Base-by-base conservation (phyloP, 2,888 invertebrate species). In the Coenonympha arcania region DNA sequence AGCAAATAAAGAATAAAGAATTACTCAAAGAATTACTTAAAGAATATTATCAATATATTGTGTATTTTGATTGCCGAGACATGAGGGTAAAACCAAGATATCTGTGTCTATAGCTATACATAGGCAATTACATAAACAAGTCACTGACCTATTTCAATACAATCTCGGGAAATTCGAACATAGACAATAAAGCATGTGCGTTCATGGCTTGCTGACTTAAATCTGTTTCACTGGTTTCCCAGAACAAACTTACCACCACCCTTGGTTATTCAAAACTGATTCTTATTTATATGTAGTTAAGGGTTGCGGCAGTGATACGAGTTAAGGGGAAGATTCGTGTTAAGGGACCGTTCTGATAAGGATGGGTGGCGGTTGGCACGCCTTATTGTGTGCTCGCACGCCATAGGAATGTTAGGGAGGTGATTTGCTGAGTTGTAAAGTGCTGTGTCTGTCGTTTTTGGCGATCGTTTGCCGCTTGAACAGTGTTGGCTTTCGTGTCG, bases 321-420 rank as follows among this genome's bases (percentile, higher is more conserved):
- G 16, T 24, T 41, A 36, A n/a, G 42, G 37, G 41, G 46, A 36
- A 37, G 41, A 36, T 49, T 53, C 52, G 49, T 49, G 53, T 24
- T 26, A 50, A 46, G 42, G 16, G 46, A 37, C 20, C 49, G 46
- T 53, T 53, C 30, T 44, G 53, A 50, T 53, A 53, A 49, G 52
- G 47, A 30, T 42, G 18, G 51, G 42, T 13, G 22, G 18, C 26
- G 18, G 51, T 37, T 13, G 22, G 18, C 26, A 26, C n/a, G 20
- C 43, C 33, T 53, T 46, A 49, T 53, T 49, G 53, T 33, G 34
- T 26, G 26, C 49, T 46, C 37, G 53, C 49, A 53, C 49, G 53
- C 53, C 28, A 49, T 18, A 28, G 20, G 33, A 11, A 39, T 44
- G 39, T 48, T 22, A 42, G 26, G 40, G 26, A 20, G 22, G n/a